Percentiles rank a stretch among this genome's conserved stretches.
Conservation (phyloP, 2,888 invertebrate species). For the Eudemis profundana region DNA sequence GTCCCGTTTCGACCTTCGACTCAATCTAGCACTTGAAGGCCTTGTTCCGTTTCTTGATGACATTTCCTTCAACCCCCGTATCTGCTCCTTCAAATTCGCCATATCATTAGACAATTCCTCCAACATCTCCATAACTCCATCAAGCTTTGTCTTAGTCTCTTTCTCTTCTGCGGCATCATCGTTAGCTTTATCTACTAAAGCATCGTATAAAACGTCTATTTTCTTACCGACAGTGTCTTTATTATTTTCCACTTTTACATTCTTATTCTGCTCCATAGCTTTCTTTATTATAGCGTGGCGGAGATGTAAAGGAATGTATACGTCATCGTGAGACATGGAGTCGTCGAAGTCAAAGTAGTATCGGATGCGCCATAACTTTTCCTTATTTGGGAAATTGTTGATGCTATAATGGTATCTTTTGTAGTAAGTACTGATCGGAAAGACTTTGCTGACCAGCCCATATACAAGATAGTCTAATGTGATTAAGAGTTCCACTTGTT, state of each 20-base stretch:
- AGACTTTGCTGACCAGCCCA: conserved; percentile 35
- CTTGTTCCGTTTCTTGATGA: not conserved
- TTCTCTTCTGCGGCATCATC: conserved; percentile 17
- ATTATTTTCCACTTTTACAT: conserved; percentile 8
- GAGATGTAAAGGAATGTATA: conserved; percentile 31
- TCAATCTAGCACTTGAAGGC: conserved; percentile 11
- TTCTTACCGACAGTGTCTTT: conserved; percentile 27
- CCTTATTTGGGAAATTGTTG: conserved; percentile 39
- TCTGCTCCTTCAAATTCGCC: conserved; percentile 33
- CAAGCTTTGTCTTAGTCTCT: conserved; percentile 28
- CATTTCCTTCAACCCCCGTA: conserved; percentile 31
- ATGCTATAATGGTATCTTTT: conserved; percentile 41
- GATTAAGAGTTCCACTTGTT: conserved; percentile 64
- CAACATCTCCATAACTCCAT: conserved; percentile 29
- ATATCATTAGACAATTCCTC: conserved; percentile 21
- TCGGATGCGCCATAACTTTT: conserved; percentile 37
- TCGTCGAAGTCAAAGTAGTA: conserved; percentile 37
- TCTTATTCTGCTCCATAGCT: conserved; percentile 37
- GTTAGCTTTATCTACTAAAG: conserved; percentile 26
- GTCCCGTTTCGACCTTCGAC: conserved; percentile 5
- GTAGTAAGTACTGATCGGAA: conserved; percentile 39
- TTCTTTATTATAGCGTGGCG: conserved; percentile 29
- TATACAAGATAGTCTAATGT: conserved; percentile 56
- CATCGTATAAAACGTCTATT: conserved; percentile 27
- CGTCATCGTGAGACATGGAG: conserved; percentile 35